These are phyloP conservation scores for Poicephalus gulielmi DNA, from an alignment of 2,113 vertebrate species.

Conservation along the genomic window DNA sequence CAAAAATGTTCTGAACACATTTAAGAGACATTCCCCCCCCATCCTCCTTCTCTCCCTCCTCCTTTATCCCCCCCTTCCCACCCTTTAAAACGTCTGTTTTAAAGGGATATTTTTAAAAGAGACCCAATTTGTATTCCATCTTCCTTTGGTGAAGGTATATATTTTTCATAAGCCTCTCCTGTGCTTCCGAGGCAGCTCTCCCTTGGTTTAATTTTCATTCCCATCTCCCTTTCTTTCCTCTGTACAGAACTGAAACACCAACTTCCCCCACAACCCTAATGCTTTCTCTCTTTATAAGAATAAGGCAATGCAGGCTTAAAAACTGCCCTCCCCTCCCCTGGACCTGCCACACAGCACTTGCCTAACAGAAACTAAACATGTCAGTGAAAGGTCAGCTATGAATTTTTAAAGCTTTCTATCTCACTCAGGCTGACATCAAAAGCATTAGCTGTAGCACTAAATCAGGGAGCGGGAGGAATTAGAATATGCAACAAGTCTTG, in stretches of 20 bases:
- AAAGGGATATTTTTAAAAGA: conserved; percentile 65
- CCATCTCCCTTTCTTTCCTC: background rate
- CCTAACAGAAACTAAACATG: conserved; percentile 40
- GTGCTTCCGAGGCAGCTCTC: conserved; percentile 40
- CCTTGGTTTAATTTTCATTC: conserved; percentile 31
- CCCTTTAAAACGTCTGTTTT: conserved; percentile 70
- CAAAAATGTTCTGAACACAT: conserved; percentile 72
- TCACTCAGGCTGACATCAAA: conserved; percentile 55
- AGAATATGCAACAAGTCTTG: conserved; percentile 56
- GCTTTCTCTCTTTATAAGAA: conserved; percentile 34
- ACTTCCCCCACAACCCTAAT: background rate
- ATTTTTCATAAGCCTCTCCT: conserved; percentile 67
- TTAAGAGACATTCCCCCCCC: conserved; percentile 67
- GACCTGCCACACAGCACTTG: background rate
- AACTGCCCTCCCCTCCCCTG: background rate
- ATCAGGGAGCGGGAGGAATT: conserved; percentile 47
- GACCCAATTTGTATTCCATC: conserved; percentile 72
- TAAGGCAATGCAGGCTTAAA: conserved; percentile 20
- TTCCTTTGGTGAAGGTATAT: conserved; percentile 68
- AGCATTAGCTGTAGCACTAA: conserved; percentile 60
- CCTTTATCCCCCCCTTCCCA: background rate
- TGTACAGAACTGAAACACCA: conserved; percentile 8
- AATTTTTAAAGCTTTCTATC: conserved; percentile 68
- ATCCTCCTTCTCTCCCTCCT: background rate
- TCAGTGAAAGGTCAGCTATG: conserved; percentile 61